A percentile compares a stretch with the other conserved stretches of the same genome.
phyloP scores from a whole-genome alignment of 1,140 invertebrate species.

The Pemphigus obesinymphae region DNA sequence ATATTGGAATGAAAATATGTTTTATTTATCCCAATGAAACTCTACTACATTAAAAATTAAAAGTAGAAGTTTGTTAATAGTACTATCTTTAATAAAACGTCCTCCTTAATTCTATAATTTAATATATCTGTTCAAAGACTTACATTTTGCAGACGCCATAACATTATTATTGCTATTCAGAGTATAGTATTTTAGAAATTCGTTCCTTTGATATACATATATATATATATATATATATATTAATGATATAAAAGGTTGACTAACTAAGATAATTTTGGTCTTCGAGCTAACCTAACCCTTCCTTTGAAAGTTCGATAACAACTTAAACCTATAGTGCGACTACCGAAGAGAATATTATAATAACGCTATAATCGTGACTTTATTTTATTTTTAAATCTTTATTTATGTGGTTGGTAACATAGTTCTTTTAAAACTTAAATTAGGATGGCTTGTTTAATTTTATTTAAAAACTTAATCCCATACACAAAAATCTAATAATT shows the following conservation, averaged over 20 bases:
- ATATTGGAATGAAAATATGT: no score
- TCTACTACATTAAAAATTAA: no score
- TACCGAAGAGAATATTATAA: not conserved
- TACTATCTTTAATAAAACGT: no score
- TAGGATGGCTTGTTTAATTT: not conserved
- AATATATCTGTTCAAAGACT: no score
- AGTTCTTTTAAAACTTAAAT: not conserved
- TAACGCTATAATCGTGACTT: not conserved
- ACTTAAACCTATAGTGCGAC: not conserved
- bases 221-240: no score
- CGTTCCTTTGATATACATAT: not conserved
- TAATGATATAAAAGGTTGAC: not conserved
- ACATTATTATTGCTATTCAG: no score
- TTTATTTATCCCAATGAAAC: no score
- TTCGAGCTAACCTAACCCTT: not conserved
- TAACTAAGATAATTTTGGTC: not conserved
- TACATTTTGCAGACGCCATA: no score
- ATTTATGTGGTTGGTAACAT: not conserved
- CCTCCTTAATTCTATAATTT: no score
- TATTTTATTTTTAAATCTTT: not conserved
- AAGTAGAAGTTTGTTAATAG: no score
- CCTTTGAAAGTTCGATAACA: slow-evolving; percentile 2
- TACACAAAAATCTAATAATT: no score
- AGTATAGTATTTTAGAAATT: not conserved
- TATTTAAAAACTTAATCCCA: no score